Conservation (phyloP, 2,797 vertebrate genomes). For the Hippocampus kuda region DNA sequence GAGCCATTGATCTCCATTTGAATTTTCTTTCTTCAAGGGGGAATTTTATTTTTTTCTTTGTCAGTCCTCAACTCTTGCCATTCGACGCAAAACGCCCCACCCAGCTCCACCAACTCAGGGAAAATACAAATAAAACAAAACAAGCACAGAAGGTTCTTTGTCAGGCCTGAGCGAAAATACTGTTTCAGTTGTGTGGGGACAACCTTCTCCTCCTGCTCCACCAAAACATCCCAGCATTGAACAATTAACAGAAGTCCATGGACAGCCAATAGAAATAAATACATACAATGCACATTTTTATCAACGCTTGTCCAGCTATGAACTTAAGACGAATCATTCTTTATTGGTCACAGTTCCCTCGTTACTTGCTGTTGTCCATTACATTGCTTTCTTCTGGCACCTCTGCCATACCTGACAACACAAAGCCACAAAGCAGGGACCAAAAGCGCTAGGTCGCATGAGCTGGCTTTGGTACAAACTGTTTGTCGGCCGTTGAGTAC, state of each 20-base stretch:
- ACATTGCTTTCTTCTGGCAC: constrained; percentile 41
- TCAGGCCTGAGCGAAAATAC: constrained; percentile 67
- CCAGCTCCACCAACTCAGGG: constrained; percentile 55
- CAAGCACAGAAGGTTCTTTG: constrained; percentile 53
- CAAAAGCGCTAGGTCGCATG: constrained; percentile 44
- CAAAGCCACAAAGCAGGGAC: constrained; percentile 45
- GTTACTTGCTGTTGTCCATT: constrained; percentile 41
- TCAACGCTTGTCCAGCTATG: constrained; percentile 52
- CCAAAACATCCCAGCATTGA: constrained; percentile 57
- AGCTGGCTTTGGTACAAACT: constrained; percentile 68
- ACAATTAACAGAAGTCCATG: constrained; percentile 64
- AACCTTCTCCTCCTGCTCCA: constrained; percentile 32
- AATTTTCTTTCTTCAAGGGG: constrained; percentile 64
- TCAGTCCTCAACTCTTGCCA: constrained; percentile 61
- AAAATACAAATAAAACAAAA: constrained; percentile 63
- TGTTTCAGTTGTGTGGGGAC: constrained; percentile 63
- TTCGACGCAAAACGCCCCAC: constrained; percentile 53
- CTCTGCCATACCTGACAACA: constrained; percentile 23
- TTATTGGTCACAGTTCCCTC: constrained; percentile 52
- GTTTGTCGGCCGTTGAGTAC: constrained; percentile 45
- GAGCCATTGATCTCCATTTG: constrained; percentile 52
- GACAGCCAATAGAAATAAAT: constrained; percentile 65
- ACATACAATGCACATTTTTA: constrained; percentile 61
- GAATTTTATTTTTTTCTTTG: constrained; percentile 68
- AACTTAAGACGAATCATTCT: constrained; percentile 48